Conservation (phyloP, 2,888 invertebrate genomes). For the Schizaphis graminum region DNA sequence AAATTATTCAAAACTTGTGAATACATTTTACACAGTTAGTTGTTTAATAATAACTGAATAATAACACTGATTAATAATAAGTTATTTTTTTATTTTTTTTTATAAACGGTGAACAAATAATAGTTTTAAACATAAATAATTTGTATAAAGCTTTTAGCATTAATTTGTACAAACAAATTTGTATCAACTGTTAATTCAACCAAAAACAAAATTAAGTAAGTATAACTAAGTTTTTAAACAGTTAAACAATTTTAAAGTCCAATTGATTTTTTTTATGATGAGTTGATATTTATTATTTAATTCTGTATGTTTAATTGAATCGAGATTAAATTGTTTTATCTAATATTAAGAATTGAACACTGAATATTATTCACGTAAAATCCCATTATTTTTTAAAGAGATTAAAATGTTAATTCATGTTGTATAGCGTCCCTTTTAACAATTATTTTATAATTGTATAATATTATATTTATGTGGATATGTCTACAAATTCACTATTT, state of each 20-base stretch:
- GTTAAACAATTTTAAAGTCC: neutral
- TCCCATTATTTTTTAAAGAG: neutral
- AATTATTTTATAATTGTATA: neutral
- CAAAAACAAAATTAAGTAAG: neutral
- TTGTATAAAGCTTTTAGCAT: neutral
- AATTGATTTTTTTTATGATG: neutral
- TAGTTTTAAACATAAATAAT: neutral
- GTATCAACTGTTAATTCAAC: neutral
- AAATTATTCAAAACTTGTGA: constrained; percentile 13
- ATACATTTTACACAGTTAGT: neutral
- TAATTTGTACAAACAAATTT: neutral
- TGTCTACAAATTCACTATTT: neutral
- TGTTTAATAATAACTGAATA: too few species aligned
- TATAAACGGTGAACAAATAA: neutral
- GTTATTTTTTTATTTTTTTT: neutral
- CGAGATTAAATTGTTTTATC: neutral
- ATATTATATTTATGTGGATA: neutral
- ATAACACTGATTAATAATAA: constrained; percentile 1
- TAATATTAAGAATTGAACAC: neutral
- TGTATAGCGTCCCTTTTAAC: neutral
- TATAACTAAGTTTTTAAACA: neutral
- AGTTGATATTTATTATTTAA: neutral
- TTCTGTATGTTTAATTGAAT: neutral
- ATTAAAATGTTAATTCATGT: neutral
- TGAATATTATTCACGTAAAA: neutral